Evolutionary conservation across 2,113 vertebrate species (phyloP).

Genomic region (Penelope pileata): DNA sequence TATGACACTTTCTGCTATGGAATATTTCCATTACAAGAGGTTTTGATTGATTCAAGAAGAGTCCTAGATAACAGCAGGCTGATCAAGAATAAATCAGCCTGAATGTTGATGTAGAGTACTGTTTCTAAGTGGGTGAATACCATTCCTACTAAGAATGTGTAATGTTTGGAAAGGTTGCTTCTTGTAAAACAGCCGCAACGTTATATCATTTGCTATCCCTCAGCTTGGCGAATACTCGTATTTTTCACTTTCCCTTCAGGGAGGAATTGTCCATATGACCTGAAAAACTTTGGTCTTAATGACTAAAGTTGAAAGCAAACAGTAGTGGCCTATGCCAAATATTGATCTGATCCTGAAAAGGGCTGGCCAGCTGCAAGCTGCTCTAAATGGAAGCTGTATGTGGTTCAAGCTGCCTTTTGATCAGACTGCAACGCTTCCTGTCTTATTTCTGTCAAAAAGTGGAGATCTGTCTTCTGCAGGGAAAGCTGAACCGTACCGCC

Average conservation of each 20-base stretch:
- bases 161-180: not conserved
- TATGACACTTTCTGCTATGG: constrained; percentile 17
- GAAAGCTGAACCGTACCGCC: accelerated
- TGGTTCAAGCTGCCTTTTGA: not conserved
- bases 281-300: constrained; percentile 14
- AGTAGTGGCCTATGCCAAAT: not conserved
- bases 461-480: not conserved
- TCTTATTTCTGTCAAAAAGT: not conserved
- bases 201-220: not conserved
- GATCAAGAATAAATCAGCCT: not conserved
- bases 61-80: not conserved
- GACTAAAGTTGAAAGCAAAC: not conserved
- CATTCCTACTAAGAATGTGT: not conserved
- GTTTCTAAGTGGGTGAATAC: not conserved
- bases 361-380: not conserved
- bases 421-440: not conserved
- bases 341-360: constrained; percentile 10
- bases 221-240: not conserved
- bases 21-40: not conserved
- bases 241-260: not conserved
- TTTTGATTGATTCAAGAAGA: constrained; percentile 32
- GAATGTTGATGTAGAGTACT: not conserved
- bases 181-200: not conserved
- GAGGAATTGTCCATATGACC: not conserved
- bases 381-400: not conserved